Evolutionary conservation across 2,797 vertebrate species (phyloP).

Genomic region (Tokudaia muenninki): DNA sequence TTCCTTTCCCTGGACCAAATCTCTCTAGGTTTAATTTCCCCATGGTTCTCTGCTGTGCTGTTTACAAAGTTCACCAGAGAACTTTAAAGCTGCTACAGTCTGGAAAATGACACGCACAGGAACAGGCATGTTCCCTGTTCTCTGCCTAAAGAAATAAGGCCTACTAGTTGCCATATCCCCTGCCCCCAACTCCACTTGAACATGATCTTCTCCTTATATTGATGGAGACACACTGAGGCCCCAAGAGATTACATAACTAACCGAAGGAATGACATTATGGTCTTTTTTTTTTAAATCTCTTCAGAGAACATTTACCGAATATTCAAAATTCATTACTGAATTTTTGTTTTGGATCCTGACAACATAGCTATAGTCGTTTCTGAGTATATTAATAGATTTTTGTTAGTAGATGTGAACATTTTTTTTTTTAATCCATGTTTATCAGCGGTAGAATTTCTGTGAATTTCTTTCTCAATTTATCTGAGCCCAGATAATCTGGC

Average conservation of each 20-base stretch:
- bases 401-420: conserved; percentile 1
- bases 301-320: not conserved
- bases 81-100: not conserved
- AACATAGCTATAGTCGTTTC: not conserved
- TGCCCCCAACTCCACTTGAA: not conserved
- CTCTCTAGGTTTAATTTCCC: conserved; percentile 53
- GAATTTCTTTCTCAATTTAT: conserved; percentile 4
- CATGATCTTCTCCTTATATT: not conserved
- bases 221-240: conserved; percentile 30
- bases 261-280: not conserved
- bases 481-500: not conserved
- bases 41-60: not conserved
- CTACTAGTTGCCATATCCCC: not conserved
- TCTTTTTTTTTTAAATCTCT: not conserved
- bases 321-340: not conserved
- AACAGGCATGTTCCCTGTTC: not conserved
- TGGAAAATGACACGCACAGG: conserved; percentile 26
- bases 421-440: not conserved
- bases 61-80: conserved; percentile 46
- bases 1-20: not conserved
- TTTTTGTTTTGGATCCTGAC: not conserved
- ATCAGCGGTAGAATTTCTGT: not conserved
- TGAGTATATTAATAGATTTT: not conserved
- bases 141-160: not conserved
- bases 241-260: not conserved